These are phyloP conservation scores for Misgurnus anguillicaudatus DNA, from an alignment of 2,113 vertebrate genomes.

Conservation along the genomic window DNA sequence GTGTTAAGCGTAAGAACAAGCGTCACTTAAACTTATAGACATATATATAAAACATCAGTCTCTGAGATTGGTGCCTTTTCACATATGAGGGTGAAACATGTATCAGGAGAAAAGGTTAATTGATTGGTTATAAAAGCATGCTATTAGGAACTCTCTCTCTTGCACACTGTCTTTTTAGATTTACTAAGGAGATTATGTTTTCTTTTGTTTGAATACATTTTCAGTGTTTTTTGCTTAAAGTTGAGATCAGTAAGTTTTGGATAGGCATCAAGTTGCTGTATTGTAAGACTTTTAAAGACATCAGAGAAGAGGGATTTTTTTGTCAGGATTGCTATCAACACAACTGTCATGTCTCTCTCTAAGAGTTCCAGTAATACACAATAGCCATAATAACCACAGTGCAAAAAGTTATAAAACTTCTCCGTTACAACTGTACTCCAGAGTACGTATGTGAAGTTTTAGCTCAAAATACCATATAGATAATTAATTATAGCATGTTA, in stretches of 20 bases:
- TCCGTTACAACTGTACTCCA: too few relatives aligned
- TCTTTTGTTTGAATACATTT: too few relatives aligned
- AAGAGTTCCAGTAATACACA: too few relatives aligned
- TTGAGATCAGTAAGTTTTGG: neutral
- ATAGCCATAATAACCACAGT: too few relatives aligned
- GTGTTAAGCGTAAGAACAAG: constrained; percentile 5
- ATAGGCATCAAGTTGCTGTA: neutral
- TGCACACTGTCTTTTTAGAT: too few relatives aligned
- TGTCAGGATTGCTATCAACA: neutral
- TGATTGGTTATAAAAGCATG: neutral
- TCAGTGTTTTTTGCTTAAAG: neutral
- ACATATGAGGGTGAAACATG: neutral
- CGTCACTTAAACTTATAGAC: neutral
- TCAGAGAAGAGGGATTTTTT: neutral
- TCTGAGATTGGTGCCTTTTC: neutral
- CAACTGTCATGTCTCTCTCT: too few relatives aligned
- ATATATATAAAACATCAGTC: neutral
- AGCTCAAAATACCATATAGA: too few relatives aligned
- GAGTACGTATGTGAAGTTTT: too few relatives aligned
- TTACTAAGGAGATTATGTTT: too few relatives aligned
- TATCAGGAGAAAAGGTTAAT: constrained; percentile 8
- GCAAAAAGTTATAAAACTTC: too few relatives aligned
- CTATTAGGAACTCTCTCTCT: neutral
- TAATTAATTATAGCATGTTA: too few relatives aligned
- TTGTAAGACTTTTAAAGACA: neutral